These are phyloP conservation scores for Drosophila phalerata DNA, from an alignment of 2,888 invertebrate genomes.

Conservation along the genomic window DNA sequence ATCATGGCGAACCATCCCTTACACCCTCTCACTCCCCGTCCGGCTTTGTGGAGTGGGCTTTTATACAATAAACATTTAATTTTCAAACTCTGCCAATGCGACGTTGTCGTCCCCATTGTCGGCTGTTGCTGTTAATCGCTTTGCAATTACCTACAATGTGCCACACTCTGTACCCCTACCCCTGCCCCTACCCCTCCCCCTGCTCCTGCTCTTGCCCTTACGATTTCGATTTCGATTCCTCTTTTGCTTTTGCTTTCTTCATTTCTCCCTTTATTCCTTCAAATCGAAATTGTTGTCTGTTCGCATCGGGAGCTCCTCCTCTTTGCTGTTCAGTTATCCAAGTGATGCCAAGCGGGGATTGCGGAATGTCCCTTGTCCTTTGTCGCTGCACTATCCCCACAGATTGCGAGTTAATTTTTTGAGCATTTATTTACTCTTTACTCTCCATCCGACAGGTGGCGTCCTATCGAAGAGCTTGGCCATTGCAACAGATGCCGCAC, in stretches of 20 bases:
- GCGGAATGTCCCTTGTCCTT: neutral
- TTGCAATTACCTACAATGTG: constrained; percentile 79
- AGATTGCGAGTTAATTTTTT: constrained; percentile 74
- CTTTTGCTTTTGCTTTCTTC: constrained; percentile 37
- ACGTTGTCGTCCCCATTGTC: constrained; percentile 49
- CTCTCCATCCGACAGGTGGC: constrained; percentile 87
- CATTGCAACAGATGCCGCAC: constrained; percentile 98
- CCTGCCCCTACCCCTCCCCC: neutral
- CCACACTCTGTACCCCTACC: constrained; percentile 4
- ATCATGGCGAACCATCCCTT: neutral
- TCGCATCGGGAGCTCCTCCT: constrained; percentile 61
- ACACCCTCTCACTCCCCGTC: neutral
- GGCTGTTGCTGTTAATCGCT: constrained; percentile 77
- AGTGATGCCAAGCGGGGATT: constrained; percentile 14
- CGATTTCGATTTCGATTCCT: constrained; percentile 3
- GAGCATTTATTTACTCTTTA: constrained; percentile 65
- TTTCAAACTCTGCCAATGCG: constrained; percentile 62
- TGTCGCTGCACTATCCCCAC: constrained; percentile 40
- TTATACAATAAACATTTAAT: constrained; percentile 80
- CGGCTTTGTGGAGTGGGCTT: constrained; percentile 39
- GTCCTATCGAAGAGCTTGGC: constrained; percentile 91
- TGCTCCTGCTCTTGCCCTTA: neutral
- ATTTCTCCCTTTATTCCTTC: constrained; percentile 36
- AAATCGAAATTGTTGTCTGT: constrained; percentile 73
- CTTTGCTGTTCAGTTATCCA: constrained; percentile 63